A percentile compares a stretch with the other conserved stretches of the same genome.
Conservation (phyloP, 2,113 vertebrate genomes). For the Eurypyga helias region DNA sequence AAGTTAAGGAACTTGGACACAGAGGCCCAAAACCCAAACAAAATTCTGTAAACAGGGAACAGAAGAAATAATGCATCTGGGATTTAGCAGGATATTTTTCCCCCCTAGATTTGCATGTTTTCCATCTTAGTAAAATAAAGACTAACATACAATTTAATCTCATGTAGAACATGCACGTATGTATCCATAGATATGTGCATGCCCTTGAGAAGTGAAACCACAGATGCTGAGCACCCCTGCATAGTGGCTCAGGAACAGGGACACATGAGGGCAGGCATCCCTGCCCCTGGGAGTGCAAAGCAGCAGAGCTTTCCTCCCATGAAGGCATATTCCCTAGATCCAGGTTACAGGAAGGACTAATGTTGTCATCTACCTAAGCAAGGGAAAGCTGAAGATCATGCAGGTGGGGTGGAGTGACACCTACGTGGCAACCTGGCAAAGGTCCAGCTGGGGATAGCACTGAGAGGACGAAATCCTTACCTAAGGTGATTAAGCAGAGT, state of each 20-base stretch:
- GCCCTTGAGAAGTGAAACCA: background rate
- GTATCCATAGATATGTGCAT: accelerated
- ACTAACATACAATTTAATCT: background rate
- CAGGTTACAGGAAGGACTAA: background rate
- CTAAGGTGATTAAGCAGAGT: slow-evolving; percentile 20
- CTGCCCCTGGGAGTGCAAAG: background rate
- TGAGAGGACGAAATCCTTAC: background rate
- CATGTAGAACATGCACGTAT: background rate
- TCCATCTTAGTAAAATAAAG: background rate
- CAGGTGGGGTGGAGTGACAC: background rate
- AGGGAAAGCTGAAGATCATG: background rate
- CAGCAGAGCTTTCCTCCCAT: background rate
- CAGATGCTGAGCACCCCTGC: too few relatives aligned
- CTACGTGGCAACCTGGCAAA: background rate
- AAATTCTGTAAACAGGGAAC: background rate
- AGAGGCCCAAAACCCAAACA: background rate
- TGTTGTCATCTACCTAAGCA: background rate
- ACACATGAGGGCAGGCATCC: background rate
- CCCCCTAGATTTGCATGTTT: background rate
- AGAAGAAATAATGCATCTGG: background rate
- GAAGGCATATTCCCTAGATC: too few relatives aligned
- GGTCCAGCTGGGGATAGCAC: background rate
- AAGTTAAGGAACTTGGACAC: background rate
- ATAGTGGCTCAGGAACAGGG: background rate
- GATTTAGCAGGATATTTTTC: background rate